Evolutionary conservation across 1,140 invertebrate species (phyloP).

Genomic region (Holotrichia oblita): DNA sequence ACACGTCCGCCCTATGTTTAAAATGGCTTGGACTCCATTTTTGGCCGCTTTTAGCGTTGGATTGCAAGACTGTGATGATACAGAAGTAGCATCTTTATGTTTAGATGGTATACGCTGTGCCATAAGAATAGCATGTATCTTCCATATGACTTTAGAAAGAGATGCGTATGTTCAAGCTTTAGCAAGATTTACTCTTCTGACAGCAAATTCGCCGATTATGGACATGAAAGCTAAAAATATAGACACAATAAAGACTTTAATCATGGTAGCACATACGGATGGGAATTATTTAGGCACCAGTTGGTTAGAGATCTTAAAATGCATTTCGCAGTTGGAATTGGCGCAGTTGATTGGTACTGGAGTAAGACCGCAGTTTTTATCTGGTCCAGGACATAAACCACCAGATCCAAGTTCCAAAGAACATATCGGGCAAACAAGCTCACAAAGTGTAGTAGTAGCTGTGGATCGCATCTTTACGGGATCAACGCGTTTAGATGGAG

Average conservation of each 20-base stretch:
- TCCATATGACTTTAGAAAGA: constrained; percentile 93
- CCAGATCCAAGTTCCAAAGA: constrained; percentile 92
- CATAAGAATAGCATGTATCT: constrained; percentile 97
- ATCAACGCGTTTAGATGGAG: constrained; percentile 94
- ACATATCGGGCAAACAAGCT: constrained; percentile 97
- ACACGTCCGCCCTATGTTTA: constrained; percentile 98
- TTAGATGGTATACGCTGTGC: constrained; percentile 96
- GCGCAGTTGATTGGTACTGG: constrained; percentile 98
- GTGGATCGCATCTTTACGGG: constrained; percentile 98
- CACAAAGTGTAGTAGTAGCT: constrained; percentile 98
- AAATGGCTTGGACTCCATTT: constrained; percentile 99
- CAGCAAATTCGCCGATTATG: constrained; percentile 95
- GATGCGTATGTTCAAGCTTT: constrained; percentile 99
- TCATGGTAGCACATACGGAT: constrained; percentile 96
- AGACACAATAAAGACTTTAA: constrained; percentile 98
- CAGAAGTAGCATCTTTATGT: constrained; percentile 92
- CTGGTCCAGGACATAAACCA: constrained; percentile 73
- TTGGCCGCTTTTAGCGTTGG: constrained; percentile 98
- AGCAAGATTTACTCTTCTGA: constrained; percentile 92
- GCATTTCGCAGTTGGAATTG: constrained; percentile 97
- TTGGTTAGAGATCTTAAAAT: constrained; percentile 98
- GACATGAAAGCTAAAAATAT: constrained; percentile 99
- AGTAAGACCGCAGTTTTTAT: constrained; percentile 81
- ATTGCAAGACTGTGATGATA: constrained; percentile 97
- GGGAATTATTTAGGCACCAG: constrained; percentile 96